These are phyloP conservation scores for Cephus spinipes DNA, from an alignment of 2,888 invertebrate species.

Conservation along the genomic window DNA sequence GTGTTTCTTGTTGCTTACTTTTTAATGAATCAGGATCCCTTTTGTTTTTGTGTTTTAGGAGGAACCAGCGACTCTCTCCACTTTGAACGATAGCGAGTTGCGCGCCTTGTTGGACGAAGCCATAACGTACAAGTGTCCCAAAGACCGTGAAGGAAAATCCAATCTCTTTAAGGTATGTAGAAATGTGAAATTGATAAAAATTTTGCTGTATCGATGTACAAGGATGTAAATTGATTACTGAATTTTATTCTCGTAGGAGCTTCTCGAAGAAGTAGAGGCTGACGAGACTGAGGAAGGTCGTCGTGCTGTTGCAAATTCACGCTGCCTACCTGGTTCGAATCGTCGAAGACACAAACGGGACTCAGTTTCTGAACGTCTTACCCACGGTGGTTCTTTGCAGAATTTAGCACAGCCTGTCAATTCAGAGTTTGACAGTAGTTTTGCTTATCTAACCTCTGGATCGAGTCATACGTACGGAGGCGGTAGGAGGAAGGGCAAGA, in stretches of 20 bases:
- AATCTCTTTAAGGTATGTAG: slow-evolving; percentile 80
- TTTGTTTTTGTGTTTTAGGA: slow-evolving; percentile 50
- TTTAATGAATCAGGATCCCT: background rate
- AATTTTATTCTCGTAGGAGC: slow-evolving; percentile 69
- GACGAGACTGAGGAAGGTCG: slow-evolving; percentile 72
- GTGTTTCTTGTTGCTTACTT: background rate
- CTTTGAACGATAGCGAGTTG: slow-evolving; percentile 81
- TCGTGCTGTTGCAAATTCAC: slow-evolving; percentile 60
- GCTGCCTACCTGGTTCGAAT: slow-evolving; percentile 61
- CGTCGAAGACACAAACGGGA: slow-evolving; percentile 65
- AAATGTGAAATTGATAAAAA: background rate
- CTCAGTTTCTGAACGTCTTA: slow-evolving; percentile 69
- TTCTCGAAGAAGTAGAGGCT: slow-evolving; percentile 82
- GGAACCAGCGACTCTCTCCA: slow-evolving; percentile 65
- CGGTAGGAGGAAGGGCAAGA: slow-evolving; percentile 55
- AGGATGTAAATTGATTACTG: slow-evolving; percentile 3
- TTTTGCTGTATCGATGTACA: slow-evolving; percentile 21
- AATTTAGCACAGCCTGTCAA: slow-evolving; percentile 69
- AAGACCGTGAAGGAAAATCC: slow-evolving; percentile 88
- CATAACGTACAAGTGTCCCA: slow-evolving; percentile 85
- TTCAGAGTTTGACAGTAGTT: slow-evolving; percentile 60
- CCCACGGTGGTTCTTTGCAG: slow-evolving; percentile 72
- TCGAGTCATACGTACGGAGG: slow-evolving; percentile 61
- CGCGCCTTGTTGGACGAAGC: slow-evolving; percentile 86
- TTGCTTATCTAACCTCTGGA: slow-evolving; percentile 57